These are phyloP conservation scores for Saguinus midas DNA, from an alignment of 2,113 vertebrate genomes.

Conservation along the genomic window DNA sequence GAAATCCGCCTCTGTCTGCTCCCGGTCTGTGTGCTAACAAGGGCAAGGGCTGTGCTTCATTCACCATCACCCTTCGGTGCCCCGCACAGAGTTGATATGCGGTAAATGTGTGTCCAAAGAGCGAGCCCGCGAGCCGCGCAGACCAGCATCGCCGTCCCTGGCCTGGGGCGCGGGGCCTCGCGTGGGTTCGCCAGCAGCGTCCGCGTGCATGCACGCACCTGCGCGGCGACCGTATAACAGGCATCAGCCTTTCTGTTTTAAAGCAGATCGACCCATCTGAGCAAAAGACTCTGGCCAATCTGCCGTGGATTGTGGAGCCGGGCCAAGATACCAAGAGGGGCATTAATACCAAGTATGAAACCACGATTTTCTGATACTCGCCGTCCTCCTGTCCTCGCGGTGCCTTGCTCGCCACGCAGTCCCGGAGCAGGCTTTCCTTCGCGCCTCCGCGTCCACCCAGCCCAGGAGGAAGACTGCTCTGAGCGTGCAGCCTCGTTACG, in stretches of 20 bases:
- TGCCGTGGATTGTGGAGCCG: conserved; percentile 99
- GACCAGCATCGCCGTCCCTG: background rate
- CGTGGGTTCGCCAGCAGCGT: background rate
- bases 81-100: background rate
- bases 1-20: background rate
- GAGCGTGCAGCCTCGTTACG: conserved; percentile 89
- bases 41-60: background rate
- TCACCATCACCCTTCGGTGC: background rate
- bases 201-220: background rate
- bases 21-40: background rate
- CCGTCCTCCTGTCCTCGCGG: conserved; percentile 93
- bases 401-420: conserved; percentile 92
- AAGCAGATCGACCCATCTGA: conserved; percentile 98
- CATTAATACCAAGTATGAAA: conserved; percentile 99
- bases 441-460: conserved; percentile 87
- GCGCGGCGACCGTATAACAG: conserved; percentile 65
- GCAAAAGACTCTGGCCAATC: conserved; percentile 98
- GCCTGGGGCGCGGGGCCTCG: no score
- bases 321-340: conserved; percentile 99
- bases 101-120: background rate
- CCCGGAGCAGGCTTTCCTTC: conserved; percentile 91
- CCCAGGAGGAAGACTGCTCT: conserved; percentile 89
- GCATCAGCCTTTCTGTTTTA: conserved; percentile 83
- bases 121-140: background rate
- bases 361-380: conserved; percentile 99